These are phyloP conservation scores for Venustaconcha ellipsiformis DNA, from an alignment of 1,140 invertebrate genomes.

Conservation along the genomic window DNA sequence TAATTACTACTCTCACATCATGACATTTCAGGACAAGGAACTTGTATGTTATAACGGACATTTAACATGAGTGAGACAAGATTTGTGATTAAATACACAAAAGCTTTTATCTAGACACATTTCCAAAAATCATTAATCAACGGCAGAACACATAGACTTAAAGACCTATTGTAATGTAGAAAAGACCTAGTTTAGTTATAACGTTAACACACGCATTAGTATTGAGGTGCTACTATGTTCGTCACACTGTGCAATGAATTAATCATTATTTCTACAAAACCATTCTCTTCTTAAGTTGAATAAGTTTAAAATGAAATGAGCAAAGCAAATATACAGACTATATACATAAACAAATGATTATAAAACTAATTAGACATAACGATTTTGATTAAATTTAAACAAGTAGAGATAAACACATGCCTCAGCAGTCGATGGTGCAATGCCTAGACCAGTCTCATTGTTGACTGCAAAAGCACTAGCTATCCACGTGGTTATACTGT, in stretches of 20 bases:
- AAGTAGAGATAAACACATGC: too few species aligned
- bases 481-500: slow-evolving; percentile 94
- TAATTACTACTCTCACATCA: slow-evolving; percentile 6
- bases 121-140: background rate
- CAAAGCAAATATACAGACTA: too few species aligned
- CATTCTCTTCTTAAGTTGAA: too few species aligned
- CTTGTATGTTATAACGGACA: background rate
- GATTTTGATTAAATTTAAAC: too few species aligned
- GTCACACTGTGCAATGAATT: too few species aligned
- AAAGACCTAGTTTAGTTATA: too few species aligned
- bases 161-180: background rate
- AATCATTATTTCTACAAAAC: too few species aligned
- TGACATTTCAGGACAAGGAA: background rate
- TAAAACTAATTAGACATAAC: too few species aligned
- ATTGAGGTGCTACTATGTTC: too few species aligned
- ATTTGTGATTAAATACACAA: background rate
- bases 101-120: background rate
- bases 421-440: slow-evolving; percentile 66
- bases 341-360: too few species aligned
- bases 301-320: too few species aligned
- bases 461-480: slow-evolving; percentile 93
- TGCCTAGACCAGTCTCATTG: slow-evolving; percentile 83
- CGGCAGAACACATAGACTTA: background rate
- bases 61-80: background rate
- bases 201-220: too few species aligned